Percentiles rank a stretch among this genome's conserved stretches.
Conservation (phyloP, 1,140 invertebrate species). For the Steinernema khuongi region DNA sequence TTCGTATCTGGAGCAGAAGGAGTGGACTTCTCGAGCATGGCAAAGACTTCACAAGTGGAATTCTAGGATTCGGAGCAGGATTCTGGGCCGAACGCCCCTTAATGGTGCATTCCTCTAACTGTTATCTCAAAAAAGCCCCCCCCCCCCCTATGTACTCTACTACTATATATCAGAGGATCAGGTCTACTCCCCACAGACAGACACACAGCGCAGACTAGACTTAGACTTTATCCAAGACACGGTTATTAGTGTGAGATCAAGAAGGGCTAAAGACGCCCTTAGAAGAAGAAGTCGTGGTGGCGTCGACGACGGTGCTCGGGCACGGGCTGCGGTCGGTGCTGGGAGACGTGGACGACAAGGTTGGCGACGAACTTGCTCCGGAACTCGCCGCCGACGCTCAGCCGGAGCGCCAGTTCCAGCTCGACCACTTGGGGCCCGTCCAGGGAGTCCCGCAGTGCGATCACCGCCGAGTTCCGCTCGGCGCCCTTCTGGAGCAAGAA, state of each 20-base stretch:
- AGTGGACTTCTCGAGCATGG: too few relatives aligned
- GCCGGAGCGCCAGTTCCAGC: slow-evolving; percentile 37
- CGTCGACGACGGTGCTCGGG: slow-evolving; percentile 44
- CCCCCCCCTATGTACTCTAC: too few relatives aligned
- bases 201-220: too few relatives aligned
- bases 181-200: too few relatives aligned
- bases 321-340: slow-evolving; percentile 23
- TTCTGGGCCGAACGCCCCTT: too few relatives aligned
- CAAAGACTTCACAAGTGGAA: too few relatives aligned
- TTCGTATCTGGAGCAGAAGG: too few relatives aligned
- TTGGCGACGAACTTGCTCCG: slow-evolving; percentile 57
- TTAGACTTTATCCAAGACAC: too few relatives aligned
- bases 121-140: too few relatives aligned
- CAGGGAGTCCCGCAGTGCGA: slow-evolving; percentile 53
- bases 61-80: too few relatives aligned
- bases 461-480: slow-evolving; percentile 54
- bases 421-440: slow-evolving; percentile 54
- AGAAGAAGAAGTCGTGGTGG: slow-evolving; percentile 59
- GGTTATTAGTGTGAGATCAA: not conserved
- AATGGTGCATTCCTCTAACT: too few relatives aligned
- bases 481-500: slow-evolving; percentile 57
- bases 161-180: too few relatives aligned
- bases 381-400: slow-evolving; percentile 45
- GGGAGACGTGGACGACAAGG: slow-evolving; percentile 49
- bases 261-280: not conserved